Conservation (phyloP, 2,797 vertebrate species). For the Falco biarmicus region DNA sequence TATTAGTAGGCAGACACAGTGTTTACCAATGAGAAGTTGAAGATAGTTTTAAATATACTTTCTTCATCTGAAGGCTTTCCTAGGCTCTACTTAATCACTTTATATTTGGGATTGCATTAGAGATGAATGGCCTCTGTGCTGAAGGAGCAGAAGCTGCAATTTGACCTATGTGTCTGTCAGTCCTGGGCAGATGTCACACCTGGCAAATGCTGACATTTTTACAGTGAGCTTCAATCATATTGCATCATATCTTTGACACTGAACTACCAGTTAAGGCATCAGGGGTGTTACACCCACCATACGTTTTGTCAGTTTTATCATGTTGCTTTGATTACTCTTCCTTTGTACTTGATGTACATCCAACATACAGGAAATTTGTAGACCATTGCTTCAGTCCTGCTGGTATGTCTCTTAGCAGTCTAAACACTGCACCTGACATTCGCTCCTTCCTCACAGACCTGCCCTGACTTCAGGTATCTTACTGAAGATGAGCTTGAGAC, state of each 20-base stretch:
- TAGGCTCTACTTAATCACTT: background rate
- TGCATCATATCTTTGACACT: background rate
- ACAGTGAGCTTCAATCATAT: background rate
- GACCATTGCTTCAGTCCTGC: background rate
- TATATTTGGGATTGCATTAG: background rate
- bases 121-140: background rate
- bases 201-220: background rate
- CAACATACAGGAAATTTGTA: background rate
- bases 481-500: background rate
- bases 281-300: background rate
- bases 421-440: background rate
- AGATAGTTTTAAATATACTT: slow-evolving; percentile 76
- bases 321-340: background rate
- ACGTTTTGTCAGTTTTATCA: background rate
- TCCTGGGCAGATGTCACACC: background rate
- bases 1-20: slow-evolving; percentile 75
- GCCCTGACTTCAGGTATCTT: background rate
- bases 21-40: slow-evolving; percentile 75
- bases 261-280: background rate
- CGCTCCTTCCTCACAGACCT: background rate
- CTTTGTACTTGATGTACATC: background rate
- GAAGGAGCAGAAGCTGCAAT: background rate
- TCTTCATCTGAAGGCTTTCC: slow-evolving; percentile 67
- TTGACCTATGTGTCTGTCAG: background rate
- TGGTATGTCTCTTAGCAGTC: background rate